Conservation (phyloP, 2,888 invertebrate genomes). For the Drosophila diplacantha region DNA sequence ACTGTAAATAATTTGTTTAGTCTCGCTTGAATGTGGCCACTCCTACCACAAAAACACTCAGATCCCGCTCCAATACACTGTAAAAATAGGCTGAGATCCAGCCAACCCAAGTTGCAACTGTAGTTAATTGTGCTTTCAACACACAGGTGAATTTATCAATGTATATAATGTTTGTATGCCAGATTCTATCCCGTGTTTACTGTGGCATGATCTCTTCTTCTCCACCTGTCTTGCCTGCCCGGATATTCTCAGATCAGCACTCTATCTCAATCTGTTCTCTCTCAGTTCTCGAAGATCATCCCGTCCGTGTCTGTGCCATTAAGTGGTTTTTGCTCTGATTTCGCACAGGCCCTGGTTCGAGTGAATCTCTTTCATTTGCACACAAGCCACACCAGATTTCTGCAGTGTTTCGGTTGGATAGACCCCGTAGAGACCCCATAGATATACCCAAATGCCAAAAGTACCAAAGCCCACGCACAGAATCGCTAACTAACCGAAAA, state of each 20-base stretch:
- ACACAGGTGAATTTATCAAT: slow-evolving; percentile 66
- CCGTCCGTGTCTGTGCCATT: slow-evolving; percentile 8
- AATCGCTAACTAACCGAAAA: slow-evolving; percentile 22
- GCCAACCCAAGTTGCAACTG: slow-evolving; percentile 59
- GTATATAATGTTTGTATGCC: slow-evolving; percentile 43
- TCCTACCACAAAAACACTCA: slow-evolving; percentile 7
- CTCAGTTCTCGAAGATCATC: slow-evolving; percentile 17
- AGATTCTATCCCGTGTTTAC: slow-evolving; percentile 43
- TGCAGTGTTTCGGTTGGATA: slow-evolving; percentile 30
- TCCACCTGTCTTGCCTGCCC: slow-evolving; percentile 51
- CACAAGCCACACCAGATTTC: slow-evolving; percentile 16
- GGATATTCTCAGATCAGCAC: slow-evolving; percentile 43
- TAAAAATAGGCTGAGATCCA: slow-evolving; percentile 56
- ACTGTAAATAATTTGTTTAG: slow-evolving; percentile 69
- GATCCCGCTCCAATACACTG: slow-evolving; percentile 48
- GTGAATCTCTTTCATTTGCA: slow-evolving; percentile 18
- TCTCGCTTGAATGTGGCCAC: slow-evolving; percentile 44
- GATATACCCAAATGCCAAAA: slow-evolving; percentile 1
- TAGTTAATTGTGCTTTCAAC: slow-evolving; percentile 66
- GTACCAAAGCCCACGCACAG: slow-evolving; percentile 16
- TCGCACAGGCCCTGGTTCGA: slow-evolving; percentile 23
- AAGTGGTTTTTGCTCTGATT: slow-evolving; percentile 7
- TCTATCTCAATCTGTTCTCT: slow-evolving; percentile 26
- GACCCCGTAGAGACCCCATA: slow-evolving; percentile 19
- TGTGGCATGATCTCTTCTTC: slow-evolving; percentile 65